Conservation (phyloP, 2,888 invertebrate genomes). For the Diadegma fenestrale region DNA sequence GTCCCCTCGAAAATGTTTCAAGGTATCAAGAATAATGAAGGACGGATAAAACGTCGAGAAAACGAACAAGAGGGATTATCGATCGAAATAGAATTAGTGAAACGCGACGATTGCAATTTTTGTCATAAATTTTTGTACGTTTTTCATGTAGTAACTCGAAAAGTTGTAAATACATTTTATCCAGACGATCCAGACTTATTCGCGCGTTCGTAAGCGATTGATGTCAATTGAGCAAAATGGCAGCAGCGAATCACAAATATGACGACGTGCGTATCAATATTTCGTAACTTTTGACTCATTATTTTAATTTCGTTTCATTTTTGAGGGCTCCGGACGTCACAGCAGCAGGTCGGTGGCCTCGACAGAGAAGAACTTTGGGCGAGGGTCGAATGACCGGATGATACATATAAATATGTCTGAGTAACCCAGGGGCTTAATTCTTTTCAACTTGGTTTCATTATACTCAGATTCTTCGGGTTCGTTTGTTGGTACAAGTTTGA, state of each 20-base stretch:
- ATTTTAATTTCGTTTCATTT: neutral
- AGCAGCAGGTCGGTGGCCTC: slow-evolving; percentile 42
- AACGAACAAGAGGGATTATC: neutral
- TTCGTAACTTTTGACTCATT: slow-evolving; percentile 55
- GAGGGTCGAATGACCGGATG: slow-evolving; percentile 52
- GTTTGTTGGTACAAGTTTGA: neutral
- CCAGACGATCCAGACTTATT: neutral
- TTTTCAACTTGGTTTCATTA: slow-evolving; percentile 16
- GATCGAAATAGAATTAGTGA: neutral
- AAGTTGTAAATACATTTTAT: too few species aligned
- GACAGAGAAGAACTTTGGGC: slow-evolving; percentile 17
- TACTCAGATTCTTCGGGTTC: neutral
- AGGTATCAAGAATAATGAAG: neutral
- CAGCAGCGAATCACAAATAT: neutral
- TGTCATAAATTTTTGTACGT: too few species aligned
- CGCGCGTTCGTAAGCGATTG: neutral
- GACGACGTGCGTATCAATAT: slow-evolving; percentile 43
- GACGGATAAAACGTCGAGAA: neutral
- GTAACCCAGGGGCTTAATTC: slow-evolving; percentile 35
- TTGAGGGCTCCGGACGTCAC: slow-evolving; percentile 50
- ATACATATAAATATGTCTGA: slow-evolving; percentile 11
- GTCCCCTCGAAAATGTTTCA: neutral
- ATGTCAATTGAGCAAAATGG: neutral
- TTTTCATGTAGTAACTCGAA: too few species aligned
- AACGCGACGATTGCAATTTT: too few species aligned